phyloP scores from a whole-genome alignment of 30 jellyfish, hydroid and myxozoan species.

The Hydra vulgaris region DNA sequence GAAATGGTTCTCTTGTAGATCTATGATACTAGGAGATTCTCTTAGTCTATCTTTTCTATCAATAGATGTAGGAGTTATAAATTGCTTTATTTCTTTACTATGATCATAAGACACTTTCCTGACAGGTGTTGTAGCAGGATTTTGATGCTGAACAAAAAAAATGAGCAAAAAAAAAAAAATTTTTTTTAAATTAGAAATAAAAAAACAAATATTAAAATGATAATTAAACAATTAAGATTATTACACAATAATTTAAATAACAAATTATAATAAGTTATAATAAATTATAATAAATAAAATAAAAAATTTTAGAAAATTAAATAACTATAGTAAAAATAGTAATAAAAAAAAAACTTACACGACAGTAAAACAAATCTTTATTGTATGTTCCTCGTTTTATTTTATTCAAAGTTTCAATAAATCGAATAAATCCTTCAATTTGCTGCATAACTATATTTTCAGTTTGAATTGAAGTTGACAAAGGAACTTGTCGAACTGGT shows the following conservation, averaged over 20 bases:
- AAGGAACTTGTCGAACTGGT: constrained; percentile 47
- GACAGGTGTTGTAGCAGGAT: neutral
- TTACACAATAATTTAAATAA: no score
- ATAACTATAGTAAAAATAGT: no score
- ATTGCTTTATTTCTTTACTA: neutral
- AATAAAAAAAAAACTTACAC: constrained; percentile 56
- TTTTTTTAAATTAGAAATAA: no score
- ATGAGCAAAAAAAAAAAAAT: no score
- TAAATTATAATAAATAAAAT: no score
- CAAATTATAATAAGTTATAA: no score
- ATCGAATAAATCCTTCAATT: constrained; percentile 72
- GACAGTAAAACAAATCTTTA: constrained; percentile 47
- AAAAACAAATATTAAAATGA: no score
- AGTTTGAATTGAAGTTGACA: constrained; percentile 1
- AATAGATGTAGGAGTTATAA: neutral
- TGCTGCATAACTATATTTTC: constrained; percentile 46
- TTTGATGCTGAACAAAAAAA: neutral
- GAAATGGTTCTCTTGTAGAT: neutral
- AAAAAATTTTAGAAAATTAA: no score
- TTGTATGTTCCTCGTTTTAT: constrained; percentile 47
- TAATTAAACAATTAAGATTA: no score
- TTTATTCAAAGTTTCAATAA: constrained; percentile 63
- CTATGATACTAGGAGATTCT: neutral
- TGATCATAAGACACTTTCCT: neutral
- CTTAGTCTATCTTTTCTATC: neutral